Conservation (phyloP, 2,113 vertebrate genomes). For the Pavo muticus region DNA sequence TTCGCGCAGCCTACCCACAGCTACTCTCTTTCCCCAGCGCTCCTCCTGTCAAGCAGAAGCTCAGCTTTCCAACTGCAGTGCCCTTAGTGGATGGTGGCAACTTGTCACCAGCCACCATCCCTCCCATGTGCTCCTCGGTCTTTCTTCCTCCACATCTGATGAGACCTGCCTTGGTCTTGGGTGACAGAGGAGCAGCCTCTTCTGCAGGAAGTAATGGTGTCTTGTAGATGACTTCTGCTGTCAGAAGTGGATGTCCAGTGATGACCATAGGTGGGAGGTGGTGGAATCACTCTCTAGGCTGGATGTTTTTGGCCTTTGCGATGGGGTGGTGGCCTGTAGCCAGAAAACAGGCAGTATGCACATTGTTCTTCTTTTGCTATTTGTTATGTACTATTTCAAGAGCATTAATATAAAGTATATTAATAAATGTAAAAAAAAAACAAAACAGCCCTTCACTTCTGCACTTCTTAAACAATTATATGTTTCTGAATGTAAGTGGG, state of each 20-base stretch:
- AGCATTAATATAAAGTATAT: neutral
- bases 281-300: neutral
- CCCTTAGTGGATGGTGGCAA: neutral
- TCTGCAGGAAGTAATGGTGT: neutral
- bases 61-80: neutral
- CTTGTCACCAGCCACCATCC: fast-evolving
- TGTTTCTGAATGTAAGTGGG: neutral
- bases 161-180: neutral
- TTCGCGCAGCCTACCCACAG: neutral
- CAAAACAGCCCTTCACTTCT: neutral
- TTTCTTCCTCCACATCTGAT: fast-evolving
- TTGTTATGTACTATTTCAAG: neutral
- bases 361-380: neutral
- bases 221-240: neutral
- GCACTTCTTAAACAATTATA: neutral
- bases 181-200: neutral
- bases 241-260: neutral
- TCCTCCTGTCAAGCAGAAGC: neutral
- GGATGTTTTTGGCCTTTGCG: neutral
- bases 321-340: neutral
- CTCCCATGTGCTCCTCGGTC: neutral
- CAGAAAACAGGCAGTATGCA: neutral
- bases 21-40: neutral
- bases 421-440: neutral
- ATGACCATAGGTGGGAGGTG: neutral